Base-by-base conservation (phyloP, 2,797 vertebrate genomes). In the Coranthus polyacanthus region DNA sequence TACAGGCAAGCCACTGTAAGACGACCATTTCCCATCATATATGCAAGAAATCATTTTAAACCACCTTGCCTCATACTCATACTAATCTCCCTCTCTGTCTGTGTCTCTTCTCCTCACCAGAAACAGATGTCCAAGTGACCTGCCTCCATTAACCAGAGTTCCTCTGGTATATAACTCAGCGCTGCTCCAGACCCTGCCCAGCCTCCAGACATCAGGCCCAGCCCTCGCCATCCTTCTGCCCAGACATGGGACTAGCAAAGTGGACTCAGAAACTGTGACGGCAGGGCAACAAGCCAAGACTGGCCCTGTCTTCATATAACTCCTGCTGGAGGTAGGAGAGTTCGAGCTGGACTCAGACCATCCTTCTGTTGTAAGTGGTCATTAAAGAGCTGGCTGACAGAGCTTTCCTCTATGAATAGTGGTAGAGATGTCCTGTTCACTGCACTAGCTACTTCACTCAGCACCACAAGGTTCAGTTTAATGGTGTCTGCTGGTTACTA, bases 111-210 rank as follows among this genome's bases (percentile, higher is more conserved):
- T 62, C 21, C 80, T 75, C 66, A 75, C 79, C 75, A 70, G 79
- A 93, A 92, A 91, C 91, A 93, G 91, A 93, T 93, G 90, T 92
- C 85, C 71, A 53, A 70, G 77, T 51, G 80, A 85, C 86, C 81
- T 85, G 76, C 84, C 71, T 89, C 87, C 88, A 92, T 94, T 93
- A 90, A 83, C 82, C 83, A 51, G 52, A 79, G 77, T 72, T 78
- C 72, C 75, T 72, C 75, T 57, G 37, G 46, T 74, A 82, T 82
- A 89, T 90, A 92, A 89, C 82, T 92, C 89, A 89, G 79, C 52
- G 16, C 64, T 58, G 62, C 65, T 64, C 58, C 73, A 68, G 66
- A 83, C 84, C 75, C 81, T 71, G 63, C 76, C 71, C 79, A 56
- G 84, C 79, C 85, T 85, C 73, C 54, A 68, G 89, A 86, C 84